Evolutionary conservation across 2,797 vertebrate species (phyloP), one percentile per base, ranked within the genome.

Genomic region (Knipowitschia caucasica): DNA sequence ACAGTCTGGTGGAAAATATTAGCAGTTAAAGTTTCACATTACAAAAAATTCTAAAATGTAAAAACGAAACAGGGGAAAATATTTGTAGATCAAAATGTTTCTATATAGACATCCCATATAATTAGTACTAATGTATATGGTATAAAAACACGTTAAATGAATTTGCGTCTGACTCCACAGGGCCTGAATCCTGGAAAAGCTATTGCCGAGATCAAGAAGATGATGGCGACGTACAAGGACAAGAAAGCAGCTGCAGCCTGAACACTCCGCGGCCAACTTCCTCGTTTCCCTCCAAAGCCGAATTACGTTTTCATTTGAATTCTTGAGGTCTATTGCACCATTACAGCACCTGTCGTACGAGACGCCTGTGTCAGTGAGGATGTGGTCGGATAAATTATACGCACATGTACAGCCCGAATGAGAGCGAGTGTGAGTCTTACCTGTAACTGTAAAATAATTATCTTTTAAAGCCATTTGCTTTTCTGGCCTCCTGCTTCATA

Each of bases 201-300:
- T 0, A 97, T 98, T 2, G 94, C 95, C 0, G 93, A 97, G 76
- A 97, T 98, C 82, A 98, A 98, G 90, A 98, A 96, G 75, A 95
- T 97, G 94, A 98, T 98, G 95, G 93, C 92, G 0, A 91, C 88
- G 0, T 95, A 96, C 73, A 93, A 93, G 67, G 89, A 94, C 71
- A 94, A 91, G 80, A 92, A 84, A 77, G 83, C 74, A 0, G 78
- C 83, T 0, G 50, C 67, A 23, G 46, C 20, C 23, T 49, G 30
- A 49, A 42, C 4, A 31, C 5, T 27, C 23, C 0, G 15, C 14
- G 14, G 0, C 25, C 24, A 11, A 33, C 0, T 53, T 18, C 25
- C 55, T 50, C 43, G n/a, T 42, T 54, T 64, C 60, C 59, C 71
- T 55, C 62, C 54, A 65, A 51, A 4, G 62, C 57, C 52, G 67